Percentiles rank a stretch among this genome's conserved stretches.
Evolutionary conservation across 1,140 invertebrate genomes (phyloP).

Genomic region (Drosophila baimaii): DNA sequence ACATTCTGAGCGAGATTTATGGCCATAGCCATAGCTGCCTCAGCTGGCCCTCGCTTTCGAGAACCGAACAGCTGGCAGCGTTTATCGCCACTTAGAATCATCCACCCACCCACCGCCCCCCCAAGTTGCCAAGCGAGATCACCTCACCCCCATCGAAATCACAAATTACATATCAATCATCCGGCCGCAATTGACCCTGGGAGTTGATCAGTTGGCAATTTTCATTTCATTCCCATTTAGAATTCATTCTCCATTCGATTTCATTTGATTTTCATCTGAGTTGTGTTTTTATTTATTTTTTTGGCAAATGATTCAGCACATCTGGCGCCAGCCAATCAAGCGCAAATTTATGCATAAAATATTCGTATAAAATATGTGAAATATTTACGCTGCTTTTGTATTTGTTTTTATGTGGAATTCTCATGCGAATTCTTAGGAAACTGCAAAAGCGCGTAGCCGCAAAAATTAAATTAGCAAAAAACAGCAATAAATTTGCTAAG

Average conservation of each 20-base stretch:
- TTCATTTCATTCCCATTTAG: constrained; percentile 28
- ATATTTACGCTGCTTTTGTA: constrained; percentile 38
- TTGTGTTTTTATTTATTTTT: neutral
- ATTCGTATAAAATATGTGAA: constrained; percentile 37
- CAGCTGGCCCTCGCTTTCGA: constrained; percentile 23
- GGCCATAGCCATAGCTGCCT: constrained; percentile 20
- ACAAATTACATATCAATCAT: constrained; percentile 68
- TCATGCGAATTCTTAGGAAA: constrained; percentile 74
- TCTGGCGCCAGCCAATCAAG: constrained; percentile 39
- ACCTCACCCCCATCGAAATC: constrained; percentile 8
- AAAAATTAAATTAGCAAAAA: constrained; percentile 53
- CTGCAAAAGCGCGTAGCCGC: constrained; percentile 52
- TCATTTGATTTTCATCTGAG: constrained; percentile 25
- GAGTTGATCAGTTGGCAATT: constrained; percentile 45
- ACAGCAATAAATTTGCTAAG: constrained; percentile 31
- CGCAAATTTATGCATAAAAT: constrained; percentile 42
- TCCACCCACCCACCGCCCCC: constrained; percentile 5
- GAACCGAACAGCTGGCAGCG: constrained; percentile 60
- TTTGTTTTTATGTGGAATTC: constrained; percentile 55
- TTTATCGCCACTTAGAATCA: constrained; percentile 48
- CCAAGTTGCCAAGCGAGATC: neutral
- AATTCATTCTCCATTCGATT: constrained; percentile 23
- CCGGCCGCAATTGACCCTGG: constrained; percentile 39
- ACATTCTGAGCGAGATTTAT: constrained; percentile 59
- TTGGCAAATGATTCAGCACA: constrained; percentile 35